These are phyloP conservation scores for Aphidius colemani DNA, from an alignment of 2,888 invertebrate genomes.

Conservation along the genomic window DNA sequence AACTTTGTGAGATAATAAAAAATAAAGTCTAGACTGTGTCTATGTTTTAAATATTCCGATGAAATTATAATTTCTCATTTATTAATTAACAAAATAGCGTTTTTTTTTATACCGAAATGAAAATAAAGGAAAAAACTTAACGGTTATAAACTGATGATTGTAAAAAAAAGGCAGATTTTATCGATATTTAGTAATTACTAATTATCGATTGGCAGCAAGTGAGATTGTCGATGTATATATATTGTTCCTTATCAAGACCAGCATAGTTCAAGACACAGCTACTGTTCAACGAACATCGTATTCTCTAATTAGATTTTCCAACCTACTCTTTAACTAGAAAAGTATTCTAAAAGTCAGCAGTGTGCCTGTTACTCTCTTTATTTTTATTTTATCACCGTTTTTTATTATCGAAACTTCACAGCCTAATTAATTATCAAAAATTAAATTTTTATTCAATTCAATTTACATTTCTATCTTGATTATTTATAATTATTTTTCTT, in stretches of 20 bases:
- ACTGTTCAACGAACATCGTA: slow-evolving; percentile 22
- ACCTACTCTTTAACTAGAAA: slow-evolving; percentile 17
- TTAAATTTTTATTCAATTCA: too few relatives aligned
- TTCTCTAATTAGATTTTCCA: slow-evolving; percentile 31
- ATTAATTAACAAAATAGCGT: slow-evolving; percentile 1
- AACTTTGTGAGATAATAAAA: too few relatives aligned
- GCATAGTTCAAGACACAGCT: slow-evolving; percentile 13
- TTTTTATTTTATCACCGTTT: background rate
- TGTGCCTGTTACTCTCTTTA: slow-evolving; percentile 10
- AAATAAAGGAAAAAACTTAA: background rate
- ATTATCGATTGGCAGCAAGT: slow-evolving; percentile 25
- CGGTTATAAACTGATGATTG: too few relatives aligned
- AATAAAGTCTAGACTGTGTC: too few relatives aligned
- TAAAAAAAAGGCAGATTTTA: too few relatives aligned
- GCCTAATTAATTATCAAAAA: too few relatives aligned
- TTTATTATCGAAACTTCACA: too few relatives aligned
- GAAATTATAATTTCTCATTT: background rate
- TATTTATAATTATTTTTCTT: too few relatives aligned
- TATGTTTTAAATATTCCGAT: too few relatives aligned
- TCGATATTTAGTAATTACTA: slow-evolving; percentile 23
- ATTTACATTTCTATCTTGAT: too few relatives aligned
- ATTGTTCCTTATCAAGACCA: background rate
- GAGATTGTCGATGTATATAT: slow-evolving; percentile 25
- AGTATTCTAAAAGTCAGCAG: slow-evolving; percentile 28
- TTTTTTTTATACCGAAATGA: background rate